These are phyloP conservation scores for Salvator merianae DNA, from an alignment of 2,113 vertebrate species.

Conservation along the genomic window DNA sequence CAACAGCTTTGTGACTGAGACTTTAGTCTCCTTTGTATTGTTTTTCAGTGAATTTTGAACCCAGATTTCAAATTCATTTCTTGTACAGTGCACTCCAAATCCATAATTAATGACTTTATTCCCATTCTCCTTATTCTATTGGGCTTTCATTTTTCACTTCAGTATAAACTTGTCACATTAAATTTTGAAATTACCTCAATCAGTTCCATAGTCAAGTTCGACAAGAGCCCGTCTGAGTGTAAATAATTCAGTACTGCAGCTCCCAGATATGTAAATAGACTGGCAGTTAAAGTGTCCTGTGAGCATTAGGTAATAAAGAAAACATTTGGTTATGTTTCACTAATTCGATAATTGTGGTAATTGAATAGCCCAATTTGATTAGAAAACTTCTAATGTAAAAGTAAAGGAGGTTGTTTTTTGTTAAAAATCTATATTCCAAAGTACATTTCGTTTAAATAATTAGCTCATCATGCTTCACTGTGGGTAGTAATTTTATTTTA, in stretches of 20 bases:
- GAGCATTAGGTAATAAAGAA: slow-evolving; percentile 31
- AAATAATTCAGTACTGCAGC: slow-evolving; percentile 18
- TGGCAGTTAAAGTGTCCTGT: slow-evolving; percentile 11
- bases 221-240: slow-evolving; percentile 5
- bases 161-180: not conserved
- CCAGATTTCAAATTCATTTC: not conserved
- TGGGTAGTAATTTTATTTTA: not conserved
- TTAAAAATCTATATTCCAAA: slow-evolving; percentile 2
- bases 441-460: not conserved
- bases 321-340: slow-evolving; percentile 28
- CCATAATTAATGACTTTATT: not conserved
- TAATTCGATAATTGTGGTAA: slow-evolving; percentile 14
- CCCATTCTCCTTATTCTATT: not conserved
- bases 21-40: not conserved
- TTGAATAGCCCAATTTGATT: slow-evolving; percentile 50
- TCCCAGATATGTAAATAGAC: not conserved
- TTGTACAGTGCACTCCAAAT: not conserved
- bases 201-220: slow-evolving; percentile 16
- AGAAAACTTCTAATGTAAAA: slow-evolving; percentile 17
- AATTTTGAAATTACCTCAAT: not conserved
- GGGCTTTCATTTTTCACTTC: not conserved
- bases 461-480: too few relatives aligned
- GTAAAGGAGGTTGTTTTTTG: not conserved
- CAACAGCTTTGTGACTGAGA: not conserved
- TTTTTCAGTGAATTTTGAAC: not conserved